Conservation (phyloP, 1,140 invertebrate species). For the Megathymus violae region DNA sequence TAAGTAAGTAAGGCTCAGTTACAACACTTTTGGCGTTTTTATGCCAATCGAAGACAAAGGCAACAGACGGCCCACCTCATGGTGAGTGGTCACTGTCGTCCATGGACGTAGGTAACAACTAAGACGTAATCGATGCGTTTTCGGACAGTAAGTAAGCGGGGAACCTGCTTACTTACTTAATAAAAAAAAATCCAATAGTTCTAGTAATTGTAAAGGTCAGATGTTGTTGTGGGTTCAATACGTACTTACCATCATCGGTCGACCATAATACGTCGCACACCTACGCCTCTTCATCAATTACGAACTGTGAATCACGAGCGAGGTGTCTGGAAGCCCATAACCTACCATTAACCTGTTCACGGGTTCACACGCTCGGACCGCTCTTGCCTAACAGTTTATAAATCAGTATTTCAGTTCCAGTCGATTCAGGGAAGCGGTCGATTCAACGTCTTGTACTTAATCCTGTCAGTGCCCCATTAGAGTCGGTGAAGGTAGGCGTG, state of each 20-base stretch:
- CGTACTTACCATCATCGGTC: conserved; percentile 3
- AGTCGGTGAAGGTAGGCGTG: conserved; percentile 42
- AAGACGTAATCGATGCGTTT: no score
- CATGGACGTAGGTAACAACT: no score
- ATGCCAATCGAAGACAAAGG: no score
- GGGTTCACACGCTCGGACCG: conserved; percentile 45
- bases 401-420: conserved; percentile 49
- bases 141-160: no score
- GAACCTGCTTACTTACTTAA: no score
- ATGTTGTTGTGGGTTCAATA: neutral
- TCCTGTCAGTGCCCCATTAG: conserved; percentile 62
- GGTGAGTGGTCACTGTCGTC: no score
- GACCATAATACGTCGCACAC: conserved; percentile 32
- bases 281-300: conserved; percentile 41
- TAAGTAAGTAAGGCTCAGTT: no score
- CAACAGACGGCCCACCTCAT: no score
- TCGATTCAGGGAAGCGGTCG: conserved; percentile 49
- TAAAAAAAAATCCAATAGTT: no score
- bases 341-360: conserved; percentile 48
- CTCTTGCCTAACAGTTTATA: conserved; percentile 43
- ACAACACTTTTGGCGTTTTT: no score
- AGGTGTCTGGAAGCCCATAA: conserved; percentile 40
- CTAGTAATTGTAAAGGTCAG: no score
- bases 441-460: conserved; percentile 56
- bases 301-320: conserved; percentile 49